Conservation (phyloP, 2,113 vertebrate species). For the Oxyura jamaicensis region DNA sequence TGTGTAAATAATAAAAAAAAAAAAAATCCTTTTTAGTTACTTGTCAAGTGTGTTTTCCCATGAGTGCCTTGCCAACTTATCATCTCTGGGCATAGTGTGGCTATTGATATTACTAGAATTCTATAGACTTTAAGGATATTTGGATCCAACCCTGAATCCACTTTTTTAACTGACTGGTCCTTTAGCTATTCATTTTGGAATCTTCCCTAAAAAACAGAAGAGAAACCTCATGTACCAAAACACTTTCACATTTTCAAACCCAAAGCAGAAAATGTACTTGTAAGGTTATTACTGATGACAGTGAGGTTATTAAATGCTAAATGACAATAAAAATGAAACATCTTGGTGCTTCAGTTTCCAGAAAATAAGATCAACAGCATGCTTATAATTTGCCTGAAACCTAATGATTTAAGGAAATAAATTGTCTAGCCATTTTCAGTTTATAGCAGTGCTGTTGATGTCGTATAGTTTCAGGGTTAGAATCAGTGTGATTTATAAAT, state of each 20-base stretch:
- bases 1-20: not conserved
- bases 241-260: constrained; percentile 10
- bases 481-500: not conserved
- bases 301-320: constrained; percentile 4
- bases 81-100: not conserved
- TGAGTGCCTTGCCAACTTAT: not conserved
- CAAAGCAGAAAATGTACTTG: not conserved
- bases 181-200: constrained; percentile 22
- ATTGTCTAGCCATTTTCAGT: not conserved
- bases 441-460: not conserved
- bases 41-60: not conserved
- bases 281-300: not conserved
- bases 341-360: not conserved
- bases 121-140: not conserved
- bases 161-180: not conserved
- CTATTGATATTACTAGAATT: not conserved
- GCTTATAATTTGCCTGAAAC: not conserved
- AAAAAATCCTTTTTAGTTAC: not conserved
- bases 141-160: not conserved
- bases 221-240: not conserved
- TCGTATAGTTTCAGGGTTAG: not conserved
- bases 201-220: not conserved
- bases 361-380: not conserved
- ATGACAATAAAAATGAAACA: constrained; percentile 21
- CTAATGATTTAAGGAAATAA: not conserved